A percentile compares a stretch with the other conserved stretches of the same genome.
Evolutionary conservation across 2,888 invertebrate genomes (phyloP).

Genomic region (Cerastis leucographa): DNA sequence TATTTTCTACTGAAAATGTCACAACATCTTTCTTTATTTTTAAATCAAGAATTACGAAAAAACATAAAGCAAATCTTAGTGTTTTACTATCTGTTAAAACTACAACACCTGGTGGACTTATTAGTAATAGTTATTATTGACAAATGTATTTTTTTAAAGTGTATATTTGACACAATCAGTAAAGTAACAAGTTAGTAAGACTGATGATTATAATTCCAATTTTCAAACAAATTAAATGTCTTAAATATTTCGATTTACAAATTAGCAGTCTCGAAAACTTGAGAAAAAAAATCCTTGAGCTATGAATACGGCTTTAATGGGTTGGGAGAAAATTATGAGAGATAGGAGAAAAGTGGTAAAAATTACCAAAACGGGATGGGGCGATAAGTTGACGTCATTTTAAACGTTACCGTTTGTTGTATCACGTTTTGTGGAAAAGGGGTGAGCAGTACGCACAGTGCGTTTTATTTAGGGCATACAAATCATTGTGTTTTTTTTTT

Average conservation of each 20-base stretch:
- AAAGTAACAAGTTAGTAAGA: neutral
- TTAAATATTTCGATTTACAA: neutral
- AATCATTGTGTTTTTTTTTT: slow-evolving; percentile 1
- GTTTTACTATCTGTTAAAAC: neutral
- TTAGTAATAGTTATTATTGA: neutral
- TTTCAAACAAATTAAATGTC: neutral
- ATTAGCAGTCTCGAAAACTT: neutral
- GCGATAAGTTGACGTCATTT: slow-evolving; percentile 62
- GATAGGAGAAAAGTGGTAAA: slow-evolving; percentile 66
- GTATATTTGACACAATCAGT: neutral
- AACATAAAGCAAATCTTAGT: neutral
- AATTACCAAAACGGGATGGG: slow-evolving; percentile 61
- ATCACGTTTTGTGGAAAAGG: slow-evolving; percentile 59
- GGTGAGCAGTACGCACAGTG: slow-evolving; percentile 36
- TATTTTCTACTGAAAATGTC: neutral
- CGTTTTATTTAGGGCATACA: slow-evolving; percentile 14
- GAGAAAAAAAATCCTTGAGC: slow-evolving; percentile 11
- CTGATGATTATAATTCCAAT: no score
- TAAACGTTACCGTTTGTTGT: slow-evolving; percentile 62
- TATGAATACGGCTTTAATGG: slow-evolving; percentile 69
- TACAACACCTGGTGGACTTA: neutral
- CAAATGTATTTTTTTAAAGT: neutral
- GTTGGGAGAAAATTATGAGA: slow-evolving; percentile 67
- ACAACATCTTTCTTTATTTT: slow-evolving; percentile 6
- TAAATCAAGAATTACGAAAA: neutral